Conservation (phyloP, 1,140 invertebrate species). For the Drosophila fuyamai region DNA sequence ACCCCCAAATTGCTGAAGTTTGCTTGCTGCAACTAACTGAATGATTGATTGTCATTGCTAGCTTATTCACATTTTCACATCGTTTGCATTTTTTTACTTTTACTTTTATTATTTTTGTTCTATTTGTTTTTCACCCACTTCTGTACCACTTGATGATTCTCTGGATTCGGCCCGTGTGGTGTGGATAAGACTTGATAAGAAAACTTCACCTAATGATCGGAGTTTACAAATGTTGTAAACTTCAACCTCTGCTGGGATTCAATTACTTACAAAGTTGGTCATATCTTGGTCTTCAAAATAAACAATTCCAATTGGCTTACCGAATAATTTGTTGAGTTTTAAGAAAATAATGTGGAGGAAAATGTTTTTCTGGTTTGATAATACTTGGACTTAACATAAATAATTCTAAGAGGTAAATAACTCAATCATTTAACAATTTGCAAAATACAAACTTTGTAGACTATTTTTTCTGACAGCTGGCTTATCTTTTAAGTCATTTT, state of each 20-base stretch:
- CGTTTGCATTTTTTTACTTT: slow-evolving; percentile 50
- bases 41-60: slow-evolving; percentile 79
- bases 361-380: too few species aligned
- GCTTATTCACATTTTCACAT: slow-evolving; percentile 63
- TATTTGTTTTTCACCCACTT: slow-evolving; percentile 23
- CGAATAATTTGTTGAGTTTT: neutral
- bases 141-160: slow-evolving; percentile 43
- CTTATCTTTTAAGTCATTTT: slow-evolving; percentile 20
- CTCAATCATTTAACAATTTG: neutral
- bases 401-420: too few species aligned
- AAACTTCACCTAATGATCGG: slow-evolving; percentile 55
- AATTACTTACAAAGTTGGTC: slow-evolving; percentile 28
- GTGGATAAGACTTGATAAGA: slow-evolving; percentile 53
- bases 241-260: slow-evolving; percentile 30
- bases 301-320: neutral
- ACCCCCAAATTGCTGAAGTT: slow-evolving; percentile 68
- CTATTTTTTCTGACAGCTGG: slow-evolving; percentile 6
- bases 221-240: slow-evolving; percentile 34
- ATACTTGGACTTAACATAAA: neutral
- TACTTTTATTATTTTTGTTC: slow-evolving; percentile 13
- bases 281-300: neutral
- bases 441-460: neutral
- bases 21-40: slow-evolving; percentile 60
- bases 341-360: neutral
- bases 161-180: neutral